Percentiles rank a stretch among this genome's conserved stretches.
Evolutionary conservation across 2,888 invertebrate genomes (phyloP).

Genomic region (Eupithecia abbreviata): DNA sequence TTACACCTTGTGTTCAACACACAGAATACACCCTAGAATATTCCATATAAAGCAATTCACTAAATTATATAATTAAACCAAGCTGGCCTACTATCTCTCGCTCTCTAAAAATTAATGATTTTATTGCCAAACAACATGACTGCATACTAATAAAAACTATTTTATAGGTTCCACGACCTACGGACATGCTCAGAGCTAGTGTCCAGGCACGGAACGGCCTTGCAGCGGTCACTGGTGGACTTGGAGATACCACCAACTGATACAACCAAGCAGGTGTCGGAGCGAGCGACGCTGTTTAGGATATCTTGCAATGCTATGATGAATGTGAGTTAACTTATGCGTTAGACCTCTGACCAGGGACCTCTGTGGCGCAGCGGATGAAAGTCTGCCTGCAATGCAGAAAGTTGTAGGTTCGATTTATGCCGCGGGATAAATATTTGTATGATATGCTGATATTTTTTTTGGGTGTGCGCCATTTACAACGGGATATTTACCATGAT

Average conservation of each 20-base stretch:
- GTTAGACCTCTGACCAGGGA: background rate
- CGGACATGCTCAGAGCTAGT: slow-evolving; percentile 96
- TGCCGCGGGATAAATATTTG: background rate
- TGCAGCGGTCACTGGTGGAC: slow-evolving; percentile 92
- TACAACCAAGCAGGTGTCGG: slow-evolving; percentile 94
- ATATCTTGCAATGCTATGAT: slow-evolving; percentile 99
- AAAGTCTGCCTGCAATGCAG: no score
- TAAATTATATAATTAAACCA: background rate
- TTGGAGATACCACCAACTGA: slow-evolving; percentile 89
- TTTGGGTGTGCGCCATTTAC: no score
- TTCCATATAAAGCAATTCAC: background rate
- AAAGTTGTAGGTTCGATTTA: background rate
- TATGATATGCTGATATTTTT: no score
- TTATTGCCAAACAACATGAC: background rate
- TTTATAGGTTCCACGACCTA: slow-evolving; percentile 89
- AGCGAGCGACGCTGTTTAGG: slow-evolving; percentile 96
- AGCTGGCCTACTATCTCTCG: background rate
- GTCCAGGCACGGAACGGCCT: slow-evolving; percentile 92
- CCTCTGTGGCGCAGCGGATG: background rate
- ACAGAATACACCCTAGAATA: background rate
- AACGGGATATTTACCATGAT: no score
- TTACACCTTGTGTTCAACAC: no score
- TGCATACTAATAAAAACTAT: background rate
- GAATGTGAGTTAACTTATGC: slow-evolving; percentile 85
- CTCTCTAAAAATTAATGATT: background rate